Evolutionary conservation across 2,888 invertebrate genomes (phyloP).

Genomic region (Patella ulyssiponensis): DNA sequence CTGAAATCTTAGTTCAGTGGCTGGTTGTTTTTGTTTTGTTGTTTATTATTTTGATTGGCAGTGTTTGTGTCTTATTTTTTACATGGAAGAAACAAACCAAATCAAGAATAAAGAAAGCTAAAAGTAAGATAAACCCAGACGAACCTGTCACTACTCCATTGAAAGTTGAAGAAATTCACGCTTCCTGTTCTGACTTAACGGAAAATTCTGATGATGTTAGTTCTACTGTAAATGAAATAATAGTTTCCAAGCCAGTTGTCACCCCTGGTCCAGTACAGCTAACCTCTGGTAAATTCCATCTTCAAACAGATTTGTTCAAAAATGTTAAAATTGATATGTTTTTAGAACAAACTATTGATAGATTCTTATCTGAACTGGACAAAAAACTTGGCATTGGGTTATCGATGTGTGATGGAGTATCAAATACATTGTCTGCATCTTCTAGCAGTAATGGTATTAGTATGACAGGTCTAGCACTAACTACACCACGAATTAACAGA

Average conservation of each 20-base stretch:
- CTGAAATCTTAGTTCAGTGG: conserved; percentile 1
- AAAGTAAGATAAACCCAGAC: too few relatives aligned
- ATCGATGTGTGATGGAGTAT: not conserved
- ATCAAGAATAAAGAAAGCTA: not conserved
- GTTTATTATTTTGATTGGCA: not conserved
- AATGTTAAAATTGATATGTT: conserved; percentile 31
- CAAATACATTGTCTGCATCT: not conserved
- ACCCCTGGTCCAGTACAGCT: too few relatives aligned
- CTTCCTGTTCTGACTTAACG: too few relatives aligned
- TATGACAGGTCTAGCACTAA: conserved; percentile 21
- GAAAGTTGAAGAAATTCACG: too few relatives aligned
- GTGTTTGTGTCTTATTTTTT: not conserved
- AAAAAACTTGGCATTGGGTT: conserved; percentile 37
- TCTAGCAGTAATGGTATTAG: conserved; percentile 24
- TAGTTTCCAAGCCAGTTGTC: too few relatives aligned
- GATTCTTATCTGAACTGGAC: conserved; percentile 53
- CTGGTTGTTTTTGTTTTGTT: not conserved
- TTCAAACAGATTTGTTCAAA: not conserved
- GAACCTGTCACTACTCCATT: too few relatives aligned
- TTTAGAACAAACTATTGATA: conserved; percentile 46
- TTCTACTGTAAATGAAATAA: too few relatives aligned
- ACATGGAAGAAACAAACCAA: not conserved
- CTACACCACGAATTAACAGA: conserved; percentile 35
- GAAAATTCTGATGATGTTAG: too few relatives aligned
- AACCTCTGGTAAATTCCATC: not conserved